A percentile compares a stretch with the other conserved stretches of the same genome.
Evolutionary conservation across 2,797 vertebrate genomes (phyloP).

Genomic region (Buphagus erythrorhynchus): DNA sequence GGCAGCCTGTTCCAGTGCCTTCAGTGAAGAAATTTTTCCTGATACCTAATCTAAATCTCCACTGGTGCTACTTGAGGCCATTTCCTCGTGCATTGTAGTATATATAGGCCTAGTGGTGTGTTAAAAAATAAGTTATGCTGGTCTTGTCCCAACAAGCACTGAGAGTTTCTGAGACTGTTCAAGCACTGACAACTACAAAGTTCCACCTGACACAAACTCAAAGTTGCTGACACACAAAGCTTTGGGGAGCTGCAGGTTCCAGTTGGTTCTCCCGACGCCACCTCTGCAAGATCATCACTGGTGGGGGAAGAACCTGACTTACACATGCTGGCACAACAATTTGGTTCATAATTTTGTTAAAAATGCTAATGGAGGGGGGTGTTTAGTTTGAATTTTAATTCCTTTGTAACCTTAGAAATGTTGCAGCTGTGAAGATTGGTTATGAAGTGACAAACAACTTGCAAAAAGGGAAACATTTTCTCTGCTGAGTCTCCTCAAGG

Average conservation of each 20-base stretch:
- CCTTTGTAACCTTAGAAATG: background rate
- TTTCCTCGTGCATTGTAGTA: background rate
- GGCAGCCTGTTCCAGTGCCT: background rate
- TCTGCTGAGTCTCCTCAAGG: background rate
- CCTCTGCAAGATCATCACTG: background rate
- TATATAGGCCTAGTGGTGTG: background rate
- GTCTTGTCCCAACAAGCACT: background rate
- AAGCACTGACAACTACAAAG: background rate
- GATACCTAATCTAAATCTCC: background rate
- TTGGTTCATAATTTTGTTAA: background rate
- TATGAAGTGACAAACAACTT: background rate
- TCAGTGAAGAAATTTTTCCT: background rate
- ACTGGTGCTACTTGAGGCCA: background rate
- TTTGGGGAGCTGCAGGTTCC: background rate
- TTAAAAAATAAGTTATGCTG: background rate
- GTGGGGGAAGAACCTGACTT: background rate
- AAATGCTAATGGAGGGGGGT: background rate
- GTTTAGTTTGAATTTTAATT: background rate
- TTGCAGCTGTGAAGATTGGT: background rate
- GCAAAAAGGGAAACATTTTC: background rate
- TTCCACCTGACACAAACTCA: background rate
- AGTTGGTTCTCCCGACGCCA: accelerated
- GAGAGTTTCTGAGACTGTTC: background rate
- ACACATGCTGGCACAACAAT: background rate
- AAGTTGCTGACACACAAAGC: background rate